Base-by-base conservation (phyloP, 2,113 vertebrate genomes). In the Oncorhynchus keta region DNA sequence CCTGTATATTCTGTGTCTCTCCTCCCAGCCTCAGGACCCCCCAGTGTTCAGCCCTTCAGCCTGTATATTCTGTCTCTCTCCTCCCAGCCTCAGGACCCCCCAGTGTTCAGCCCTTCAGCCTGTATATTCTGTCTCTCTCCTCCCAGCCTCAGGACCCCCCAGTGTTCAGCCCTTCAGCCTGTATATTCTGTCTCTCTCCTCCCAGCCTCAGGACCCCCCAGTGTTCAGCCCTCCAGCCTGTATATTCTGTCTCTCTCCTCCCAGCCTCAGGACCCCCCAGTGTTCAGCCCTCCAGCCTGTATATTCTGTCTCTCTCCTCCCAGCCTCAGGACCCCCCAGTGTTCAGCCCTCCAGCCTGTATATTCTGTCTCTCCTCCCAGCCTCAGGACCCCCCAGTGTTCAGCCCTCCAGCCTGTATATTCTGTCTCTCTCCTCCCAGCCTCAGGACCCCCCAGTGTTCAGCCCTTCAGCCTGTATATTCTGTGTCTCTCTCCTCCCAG, bases 51-150 rank as follows among this genome's bases (percentile, higher is more conserved):
- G 93, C 81, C 87, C 95, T 0, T 72, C 83, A 0, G 94, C 93
- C 0, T 26, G 35, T 76, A 26, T 67, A 26, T 16, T 74, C n/a
- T 64, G 65, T 64, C 3, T 67, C 74, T 30, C 18, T 22, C 35
- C n/a, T 26, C 32, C 0, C 87, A 97, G 96, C 90, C 95, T 35
- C 96, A 97, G 79, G 95, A 97, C 76, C 96, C 96, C 96, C 90
- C 91, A 0, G 94, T 11, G 1, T 97, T 97, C 89, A 95, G 93
- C 81, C 87, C 95, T 0, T 72, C 83, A 0, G 94, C 93, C 0
- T 26, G 35, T 76, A 26, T 67, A 26, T 16, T 74, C n/a, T 64
- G 65, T 64, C 2, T 67, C 74, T 30, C 18, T 22, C 35, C n/a
- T 26, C 32, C 0, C 87, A 97, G 96, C 90, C 95, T 35, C 96